Evolutionary conservation across 2,888 invertebrate genomes (phyloP), one percentile per base, ranked within the genome.

Genomic region (Kuschelorhynchus macadamiae): DNA sequence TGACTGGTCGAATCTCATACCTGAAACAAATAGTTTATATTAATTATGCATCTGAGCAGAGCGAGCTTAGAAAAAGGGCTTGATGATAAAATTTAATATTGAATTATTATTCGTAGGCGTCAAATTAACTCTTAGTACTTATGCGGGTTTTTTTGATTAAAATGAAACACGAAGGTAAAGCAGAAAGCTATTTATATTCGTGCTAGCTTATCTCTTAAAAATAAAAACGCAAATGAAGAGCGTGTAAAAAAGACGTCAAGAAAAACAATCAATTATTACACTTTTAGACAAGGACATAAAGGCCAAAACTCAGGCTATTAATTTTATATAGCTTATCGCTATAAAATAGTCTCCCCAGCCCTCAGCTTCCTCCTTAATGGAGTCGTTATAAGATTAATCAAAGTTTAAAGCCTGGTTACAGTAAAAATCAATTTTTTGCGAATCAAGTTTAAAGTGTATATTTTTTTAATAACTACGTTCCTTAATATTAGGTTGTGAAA

Each of bases 381-480:
- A 67, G 62, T 67, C 67, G 55, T 67, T 61, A 62, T 46, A 53
- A 55, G 30, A 67, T 67, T 67, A 67, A 67, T 67, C 62, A 67
- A 67, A 67, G 47, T 62, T 61, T 67, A 47, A 67, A 55, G 56
- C 16, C 55, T 39, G 47, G 47, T 52, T 47, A 63, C 21, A 16
- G 16, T 49, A 17, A 7, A 44, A 12, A 47, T 20, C 55, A 61
- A 42, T 42, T 44, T 52, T 52, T 52, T 42, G 25, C 25, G 4
- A 25, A n/a, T n/a, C n/a, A n/a, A n/a, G n/a, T n/a, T n/a, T n/a
- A n/a, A n/a, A n/a, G n/a, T n/a, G n/a, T n/a, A n/a, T n/a, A n/a
- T n/a, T n/a, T n/a, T n/a, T n/a, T n/a, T n/a, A n/a, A n/a, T n/a
- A n/a, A n/a, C n/a, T n/a, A n/a, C n/a, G n/a, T n/a, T n/a, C n/a